These are phyloP conservation scores for Gila robusta DNA, from an alignment of 2,797 vertebrate species.

Conservation along the genomic window DNA sequence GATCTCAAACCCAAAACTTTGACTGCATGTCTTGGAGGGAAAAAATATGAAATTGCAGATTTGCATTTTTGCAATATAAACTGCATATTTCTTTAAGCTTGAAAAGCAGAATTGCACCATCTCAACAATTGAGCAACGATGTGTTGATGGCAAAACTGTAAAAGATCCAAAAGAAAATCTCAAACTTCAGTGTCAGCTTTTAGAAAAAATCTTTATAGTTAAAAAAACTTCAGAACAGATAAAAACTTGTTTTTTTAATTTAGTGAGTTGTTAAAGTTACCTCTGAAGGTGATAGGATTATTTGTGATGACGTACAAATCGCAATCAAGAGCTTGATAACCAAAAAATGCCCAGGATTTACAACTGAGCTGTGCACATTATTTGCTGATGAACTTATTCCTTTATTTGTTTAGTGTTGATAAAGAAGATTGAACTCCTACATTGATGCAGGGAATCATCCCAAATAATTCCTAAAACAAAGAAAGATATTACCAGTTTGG, in stretches of 20 bases:
- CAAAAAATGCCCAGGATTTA: background rate
- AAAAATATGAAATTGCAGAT: background rate
- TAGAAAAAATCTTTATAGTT: background rate
- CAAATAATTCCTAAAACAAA: background rate
- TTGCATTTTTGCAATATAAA: background rate
- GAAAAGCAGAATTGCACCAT: background rate
- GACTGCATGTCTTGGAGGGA: background rate
- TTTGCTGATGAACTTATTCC: background rate
- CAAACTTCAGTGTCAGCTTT: background rate
- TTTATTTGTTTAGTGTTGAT: background rate
- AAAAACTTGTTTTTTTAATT: background rate
- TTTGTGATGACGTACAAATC: background rate
- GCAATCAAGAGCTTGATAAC: background rate
- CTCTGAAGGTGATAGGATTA: too few relatives aligned
- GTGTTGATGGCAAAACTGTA: background rate
- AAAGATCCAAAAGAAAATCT: background rate
- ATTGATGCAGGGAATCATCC: background rate
- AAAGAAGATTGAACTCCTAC: background rate
- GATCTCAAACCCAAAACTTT: background rate
- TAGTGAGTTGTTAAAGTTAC: background rate
- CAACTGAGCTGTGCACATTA: background rate
- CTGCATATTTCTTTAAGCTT: background rate
- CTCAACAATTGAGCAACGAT: background rate
- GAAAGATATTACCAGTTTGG: background rate
- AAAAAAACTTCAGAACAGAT: background rate